Percentiles rank a stretch among this genome's conserved stretches.
phyloP scores from a whole-genome alignment of 92 coral and sea anemone species.

The Chrysogorgia sp. region DNA sequence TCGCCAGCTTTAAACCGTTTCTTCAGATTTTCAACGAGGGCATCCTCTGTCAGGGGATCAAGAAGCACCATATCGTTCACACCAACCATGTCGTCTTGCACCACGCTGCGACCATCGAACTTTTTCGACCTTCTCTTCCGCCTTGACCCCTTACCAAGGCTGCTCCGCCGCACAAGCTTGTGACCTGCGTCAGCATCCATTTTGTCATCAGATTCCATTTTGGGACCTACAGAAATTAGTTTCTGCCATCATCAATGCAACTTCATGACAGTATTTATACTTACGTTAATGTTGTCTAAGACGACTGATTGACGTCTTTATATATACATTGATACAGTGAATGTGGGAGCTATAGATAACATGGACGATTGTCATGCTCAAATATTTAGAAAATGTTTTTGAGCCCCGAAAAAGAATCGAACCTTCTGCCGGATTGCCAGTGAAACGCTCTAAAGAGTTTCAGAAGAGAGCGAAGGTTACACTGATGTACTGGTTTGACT shows the following conservation, averaged over 20 bases:
- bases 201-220: neutral
- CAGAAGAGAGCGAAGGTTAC: no score
- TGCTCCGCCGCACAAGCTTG: constrained; percentile 47
- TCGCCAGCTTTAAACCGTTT: constrained; percentile 94
- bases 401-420: no score
- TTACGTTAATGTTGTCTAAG: no score
- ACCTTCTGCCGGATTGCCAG: no score
- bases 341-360: no score
- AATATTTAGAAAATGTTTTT: no score
- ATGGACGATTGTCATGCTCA: no score
- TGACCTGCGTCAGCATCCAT: constrained; percentile 46
- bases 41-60: constrained; percentile 91
- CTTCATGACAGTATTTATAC: no score
- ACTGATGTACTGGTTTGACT: no score
- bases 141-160: constrained; percentile 69
- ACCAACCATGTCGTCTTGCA: constrained; percentile 96
- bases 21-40: constrained; percentile 89
- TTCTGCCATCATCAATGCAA: no score
- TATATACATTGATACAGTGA: no score
- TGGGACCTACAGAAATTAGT: neutral
- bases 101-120: constrained; percentile 86
- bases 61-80: constrained; percentile 97
- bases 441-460: no score
- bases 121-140: constrained; percentile 47
- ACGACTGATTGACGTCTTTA: neutral